Conservation (phyloP, 2,113 vertebrate species). For the Campylorhamphus procurvoides region DNA sequence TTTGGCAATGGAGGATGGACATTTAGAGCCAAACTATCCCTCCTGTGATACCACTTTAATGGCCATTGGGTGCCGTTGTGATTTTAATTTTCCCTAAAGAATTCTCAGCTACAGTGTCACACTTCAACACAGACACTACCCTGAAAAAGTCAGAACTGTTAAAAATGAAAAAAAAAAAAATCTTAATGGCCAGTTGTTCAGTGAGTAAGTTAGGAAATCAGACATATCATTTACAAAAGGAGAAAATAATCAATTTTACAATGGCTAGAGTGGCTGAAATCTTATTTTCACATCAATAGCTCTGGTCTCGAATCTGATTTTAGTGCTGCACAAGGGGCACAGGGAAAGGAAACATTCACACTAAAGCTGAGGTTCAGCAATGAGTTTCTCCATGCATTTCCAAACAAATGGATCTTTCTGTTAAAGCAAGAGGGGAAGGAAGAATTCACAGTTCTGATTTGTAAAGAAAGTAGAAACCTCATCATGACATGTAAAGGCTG, state of each 20-base stretch:
- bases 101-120: not conserved
- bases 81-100: not conserved
- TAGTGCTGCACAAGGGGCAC: not conserved
- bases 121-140: not conserved
- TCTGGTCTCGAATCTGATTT: rapidly evolving
- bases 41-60: not conserved
- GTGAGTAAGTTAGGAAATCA: not conserved
- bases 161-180: not conserved
- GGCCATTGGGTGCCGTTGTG: not conserved
- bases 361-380: not conserved
- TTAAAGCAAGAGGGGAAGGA: not conserved
- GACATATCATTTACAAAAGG: not conserved
- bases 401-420: not conserved
- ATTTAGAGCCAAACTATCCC: not conserved
- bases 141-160: not conserved
- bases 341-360: not conserved
- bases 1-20: not conserved
- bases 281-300: not conserved
- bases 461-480: not conserved
- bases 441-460: not conserved
- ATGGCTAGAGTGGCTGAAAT: not conserved
- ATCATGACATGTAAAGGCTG: not conserved
- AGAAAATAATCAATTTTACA: not conserved
- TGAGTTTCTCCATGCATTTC: not conserved
- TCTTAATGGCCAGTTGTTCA: not conserved